Evolutionary conservation across 2,113 vertebrate genomes (phyloP).

Genomic region (Peromyscus californicus): DNA sequence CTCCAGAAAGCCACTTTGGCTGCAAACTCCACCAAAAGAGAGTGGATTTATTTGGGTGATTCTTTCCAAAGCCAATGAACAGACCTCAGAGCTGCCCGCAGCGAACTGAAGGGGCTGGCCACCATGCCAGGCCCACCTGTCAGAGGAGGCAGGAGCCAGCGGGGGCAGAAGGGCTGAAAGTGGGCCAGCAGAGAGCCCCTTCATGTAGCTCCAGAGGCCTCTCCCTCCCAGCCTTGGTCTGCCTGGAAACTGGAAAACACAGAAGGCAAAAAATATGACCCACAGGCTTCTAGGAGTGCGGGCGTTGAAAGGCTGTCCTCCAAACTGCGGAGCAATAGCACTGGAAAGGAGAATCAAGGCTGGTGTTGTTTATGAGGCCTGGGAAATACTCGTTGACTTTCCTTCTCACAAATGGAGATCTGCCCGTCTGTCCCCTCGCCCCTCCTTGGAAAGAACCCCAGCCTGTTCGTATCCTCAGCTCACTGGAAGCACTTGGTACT

Average conservation of each 20-base stretch:
- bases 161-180: conserved; percentile 42
- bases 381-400: not conserved
- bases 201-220: conserved; percentile 44
- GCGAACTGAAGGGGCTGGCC: not conserved
- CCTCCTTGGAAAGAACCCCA: not conserved
- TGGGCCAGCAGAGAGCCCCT: conserved; percentile 31
- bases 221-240: not conserved
- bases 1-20: conserved; percentile 70
- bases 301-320: not conserved
- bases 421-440: not conserved
- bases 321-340: not conserved
- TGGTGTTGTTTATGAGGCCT: not conserved
- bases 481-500: not conserved
- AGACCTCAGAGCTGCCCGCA: not conserved
- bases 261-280: conserved; percentile 18
- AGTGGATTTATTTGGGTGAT: conserved; percentile 57
- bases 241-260: not conserved
- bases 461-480: not conserved
- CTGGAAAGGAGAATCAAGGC: not conserved
- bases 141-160: conserved; percentile 9
- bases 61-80: conserved; percentile 34
- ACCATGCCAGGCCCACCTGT: conserved; percentile 34
- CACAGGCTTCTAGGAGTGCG: not conserved
- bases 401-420: not conserved
- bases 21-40: conserved; percentile 44